Conservation (phyloP, 2,888 invertebrate genomes). For the Dicranocentrus wangi region DNA sequence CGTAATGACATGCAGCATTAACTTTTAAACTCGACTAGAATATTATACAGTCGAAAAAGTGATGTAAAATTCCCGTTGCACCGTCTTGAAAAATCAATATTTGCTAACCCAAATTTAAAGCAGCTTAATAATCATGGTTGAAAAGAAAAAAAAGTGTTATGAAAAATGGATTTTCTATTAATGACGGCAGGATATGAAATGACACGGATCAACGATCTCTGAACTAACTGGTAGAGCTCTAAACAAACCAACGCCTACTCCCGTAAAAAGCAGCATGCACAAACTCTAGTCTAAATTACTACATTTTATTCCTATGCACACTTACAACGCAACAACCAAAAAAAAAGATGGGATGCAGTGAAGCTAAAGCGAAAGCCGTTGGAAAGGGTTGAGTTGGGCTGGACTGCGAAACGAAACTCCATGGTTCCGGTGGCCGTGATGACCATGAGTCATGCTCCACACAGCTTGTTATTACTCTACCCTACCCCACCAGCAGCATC, state of each 20-base stretch:
- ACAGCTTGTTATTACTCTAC: conserved; percentile 9
- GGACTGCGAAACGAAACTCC: conserved; percentile 59
- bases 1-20: conserved; percentile 35
- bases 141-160: background rate
- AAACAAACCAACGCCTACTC: conserved; percentile 60
- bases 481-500: too few species aligned
- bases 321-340: too few species aligned
- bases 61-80: too few species aligned
- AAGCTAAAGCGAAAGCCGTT: background rate
- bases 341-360: conserved; percentile 2
- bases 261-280: background rate
- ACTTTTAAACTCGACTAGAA: background rate
- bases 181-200: conserved; percentile 66
- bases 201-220: conserved; percentile 63
- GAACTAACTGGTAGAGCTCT: conserved; percentile 6
- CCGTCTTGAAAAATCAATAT: too few species aligned
- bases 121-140: too few species aligned
- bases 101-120: too few species aligned
- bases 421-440: conserved; percentile 64
- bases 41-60: too few species aligned
- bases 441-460: conserved; percentile 60
- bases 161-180: conserved; percentile 32
- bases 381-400: conserved; percentile 42
- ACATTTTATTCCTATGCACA: too few species aligned
- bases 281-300: conserved; percentile 17